A percentile compares a stretch with the other conserved stretches of the same genome.
phyloP scores from a whole-genome alignment of 2,797 vertebrate genomes.

The Discoglossus pictus region DNA sequence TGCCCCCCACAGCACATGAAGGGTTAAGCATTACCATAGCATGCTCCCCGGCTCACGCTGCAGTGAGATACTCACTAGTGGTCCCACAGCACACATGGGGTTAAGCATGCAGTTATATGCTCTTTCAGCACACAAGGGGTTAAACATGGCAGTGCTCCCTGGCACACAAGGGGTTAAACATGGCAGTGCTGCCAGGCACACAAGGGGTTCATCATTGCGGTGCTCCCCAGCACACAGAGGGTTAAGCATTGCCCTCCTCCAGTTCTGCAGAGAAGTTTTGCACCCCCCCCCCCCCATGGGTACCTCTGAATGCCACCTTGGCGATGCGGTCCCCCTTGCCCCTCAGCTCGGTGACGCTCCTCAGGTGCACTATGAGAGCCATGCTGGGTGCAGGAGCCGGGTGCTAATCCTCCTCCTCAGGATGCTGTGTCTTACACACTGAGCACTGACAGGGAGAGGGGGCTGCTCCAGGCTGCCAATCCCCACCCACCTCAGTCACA shows the following conservation, averaged over 20 bases:
- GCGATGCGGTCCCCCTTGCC: constrained; percentile 87
- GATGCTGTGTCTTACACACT: constrained; percentile 12
- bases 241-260: constrained; percentile 9
- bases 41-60: background rate
- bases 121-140: constrained; percentile 26
- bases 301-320: constrained; percentile 95
- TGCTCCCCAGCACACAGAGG: too few relatives aligned
- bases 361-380: constrained; percentile 85
- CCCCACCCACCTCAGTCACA: constrained; percentile 30
- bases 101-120: too few relatives aligned
- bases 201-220: background rate
- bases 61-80: background rate
- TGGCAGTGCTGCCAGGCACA: background rate
- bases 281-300: constrained; percentile 1
- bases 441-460: constrained; percentile 10
- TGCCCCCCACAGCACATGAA: too few relatives aligned
- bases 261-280: constrained; percentile 52
- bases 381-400: constrained; percentile 63
- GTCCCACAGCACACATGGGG: too few relatives aligned
- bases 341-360: constrained; percentile 80
- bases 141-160: constrained; percentile 1
- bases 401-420: background rate
- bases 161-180: constrained; percentile 18
- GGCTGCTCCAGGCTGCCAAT: constrained; percentile 15
- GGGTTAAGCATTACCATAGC: too few relatives aligned